A percentile compares a stretch with the other conserved stretches of the same genome.
Conservation (phyloP, 2,113 vertebrate species). For the Candoia aspera region DNA sequence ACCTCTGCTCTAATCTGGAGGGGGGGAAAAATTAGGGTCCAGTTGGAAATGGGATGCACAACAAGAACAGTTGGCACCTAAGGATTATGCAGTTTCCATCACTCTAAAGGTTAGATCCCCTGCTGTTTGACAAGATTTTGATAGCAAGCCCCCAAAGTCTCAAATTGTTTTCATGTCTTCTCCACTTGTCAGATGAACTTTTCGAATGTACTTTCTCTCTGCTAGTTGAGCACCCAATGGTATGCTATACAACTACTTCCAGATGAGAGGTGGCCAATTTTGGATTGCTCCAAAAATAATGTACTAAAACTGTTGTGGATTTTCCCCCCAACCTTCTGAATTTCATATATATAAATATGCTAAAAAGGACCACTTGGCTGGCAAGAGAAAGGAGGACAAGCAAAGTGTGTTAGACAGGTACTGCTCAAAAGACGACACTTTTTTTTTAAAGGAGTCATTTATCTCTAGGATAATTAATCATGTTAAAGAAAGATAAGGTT, state of each 20-base stretch:
- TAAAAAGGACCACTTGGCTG: slow-evolving; percentile 44
- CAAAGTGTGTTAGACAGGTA: slow-evolving; percentile 65
- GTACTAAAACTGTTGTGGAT: slow-evolving; percentile 23
- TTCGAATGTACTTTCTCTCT: slow-evolving; percentile 54
- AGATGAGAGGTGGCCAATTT: slow-evolving; percentile 36
- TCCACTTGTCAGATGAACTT: slow-evolving; percentile 48
- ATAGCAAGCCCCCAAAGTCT: background rate
- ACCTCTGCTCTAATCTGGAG: background rate
- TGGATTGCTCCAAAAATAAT: slow-evolving; percentile 55
- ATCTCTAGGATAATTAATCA: slow-evolving; percentile 75
- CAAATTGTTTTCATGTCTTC: slow-evolving; percentile 47
- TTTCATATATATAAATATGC: slow-evolving; percentile 52
- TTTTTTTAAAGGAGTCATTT: slow-evolving; percentile 64
- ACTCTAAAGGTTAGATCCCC: background rate
- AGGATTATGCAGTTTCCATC: background rate
- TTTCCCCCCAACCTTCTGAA: slow-evolving; percentile 49
- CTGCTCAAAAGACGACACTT: slow-evolving; percentile 68
- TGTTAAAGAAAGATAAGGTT: slow-evolving; percentile 76
- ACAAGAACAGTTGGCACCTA: background rate
- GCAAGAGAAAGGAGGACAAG: slow-evolving; percentile 54
- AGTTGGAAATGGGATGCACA: rapidly evolving
- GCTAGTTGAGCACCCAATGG: slow-evolving; percentile 58
- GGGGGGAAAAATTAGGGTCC: background rate
- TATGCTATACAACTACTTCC: slow-evolving; percentile 36
- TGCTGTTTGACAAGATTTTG: no score